A percentile compares a stretch with the other conserved stretches of the same genome.
phyloP scores from a whole-genome alignment of 2,888 invertebrate species.

The Thalpophila matura region DNA sequence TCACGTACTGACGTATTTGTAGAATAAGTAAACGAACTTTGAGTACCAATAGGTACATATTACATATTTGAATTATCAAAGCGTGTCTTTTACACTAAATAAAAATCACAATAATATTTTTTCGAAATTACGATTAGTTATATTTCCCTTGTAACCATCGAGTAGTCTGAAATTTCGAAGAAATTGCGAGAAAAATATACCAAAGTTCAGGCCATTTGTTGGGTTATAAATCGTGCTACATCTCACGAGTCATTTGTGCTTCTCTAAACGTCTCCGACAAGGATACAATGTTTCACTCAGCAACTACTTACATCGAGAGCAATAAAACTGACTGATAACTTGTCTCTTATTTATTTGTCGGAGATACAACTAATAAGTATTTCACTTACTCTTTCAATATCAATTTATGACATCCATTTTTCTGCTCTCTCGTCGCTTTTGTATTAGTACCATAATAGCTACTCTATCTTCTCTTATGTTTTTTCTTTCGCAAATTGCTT shows the following conservation, averaged over 20 bases:
- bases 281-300: slow-evolving; percentile 53
- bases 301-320: slow-evolving; percentile 44
- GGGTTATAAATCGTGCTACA: slow-evolving; percentile 44
- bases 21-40: slow-evolving; percentile 4
- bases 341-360: slow-evolving; percentile 50
- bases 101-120: background rate
- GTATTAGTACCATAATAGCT: slow-evolving; percentile 27
- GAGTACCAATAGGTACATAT: background rate
- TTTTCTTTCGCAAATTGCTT: slow-evolving; percentile 8
- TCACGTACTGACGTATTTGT: slow-evolving; percentile 7
- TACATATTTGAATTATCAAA: slow-evolving; percentile 7
- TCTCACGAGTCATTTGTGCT: slow-evolving; percentile 49
- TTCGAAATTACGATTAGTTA: slow-evolving; percentile 6
- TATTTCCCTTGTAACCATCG: background rate
- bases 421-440: slow-evolving; percentile 28
- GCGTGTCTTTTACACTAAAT: background rate
- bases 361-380: slow-evolving; percentile 40
- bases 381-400: slow-evolving; percentile 59
- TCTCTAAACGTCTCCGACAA: slow-evolving; percentile 40
- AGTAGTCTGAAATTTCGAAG: background rate
- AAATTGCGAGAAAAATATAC: slow-evolving; percentile 17
- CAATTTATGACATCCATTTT: slow-evolving; percentile 56
- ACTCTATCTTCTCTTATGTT: background rate
- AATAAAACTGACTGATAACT: slow-evolving; percentile 59
- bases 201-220: slow-evolving; percentile 36